Evolutionary conservation across 1,140 invertebrate genomes (phyloP).

Genomic region (Zaprionus africanus): DNA sequence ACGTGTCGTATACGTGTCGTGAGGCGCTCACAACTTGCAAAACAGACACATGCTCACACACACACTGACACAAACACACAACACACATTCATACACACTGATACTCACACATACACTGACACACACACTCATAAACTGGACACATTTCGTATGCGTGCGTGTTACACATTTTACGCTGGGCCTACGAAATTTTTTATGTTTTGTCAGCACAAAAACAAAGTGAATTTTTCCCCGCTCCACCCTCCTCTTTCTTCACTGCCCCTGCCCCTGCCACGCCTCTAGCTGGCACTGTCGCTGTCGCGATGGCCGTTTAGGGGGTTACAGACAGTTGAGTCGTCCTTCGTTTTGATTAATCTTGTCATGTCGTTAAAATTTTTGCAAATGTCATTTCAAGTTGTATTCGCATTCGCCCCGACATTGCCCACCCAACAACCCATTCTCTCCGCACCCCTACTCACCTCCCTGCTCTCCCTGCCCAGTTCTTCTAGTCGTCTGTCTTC

Average conservation of each 20-base stretch:
- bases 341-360: constrained; percentile 72
- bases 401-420: constrained; percentile 8
- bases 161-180: constrained; percentile 53
- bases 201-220: constrained; percentile 67
- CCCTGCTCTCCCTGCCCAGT: background rate
- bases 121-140: constrained; percentile 30
- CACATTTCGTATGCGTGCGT: constrained; percentile 70
- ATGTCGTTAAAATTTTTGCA: constrained; percentile 76
- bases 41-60: constrained; percentile 1
- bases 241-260: too few relatives aligned
- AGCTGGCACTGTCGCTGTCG: background rate
- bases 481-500: background rate
- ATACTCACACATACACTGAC: background rate
- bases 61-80: background rate
- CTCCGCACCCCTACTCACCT: background rate
- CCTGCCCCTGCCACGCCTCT: background rate
- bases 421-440: background rate
- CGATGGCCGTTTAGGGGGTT: constrained; percentile 1
- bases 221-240: constrained; percentile 3
- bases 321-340: constrained; percentile 44
- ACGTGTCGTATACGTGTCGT: constrained; percentile 50
- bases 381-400: constrained; percentile 68
- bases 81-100: background rate
- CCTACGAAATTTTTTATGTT: constrained; percentile 58
- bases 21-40: constrained; percentile 30